These are phyloP conservation scores for Regulus satrapa DNA, from an alignment of 2,113 vertebrate species.

Conservation along the genomic window DNA sequence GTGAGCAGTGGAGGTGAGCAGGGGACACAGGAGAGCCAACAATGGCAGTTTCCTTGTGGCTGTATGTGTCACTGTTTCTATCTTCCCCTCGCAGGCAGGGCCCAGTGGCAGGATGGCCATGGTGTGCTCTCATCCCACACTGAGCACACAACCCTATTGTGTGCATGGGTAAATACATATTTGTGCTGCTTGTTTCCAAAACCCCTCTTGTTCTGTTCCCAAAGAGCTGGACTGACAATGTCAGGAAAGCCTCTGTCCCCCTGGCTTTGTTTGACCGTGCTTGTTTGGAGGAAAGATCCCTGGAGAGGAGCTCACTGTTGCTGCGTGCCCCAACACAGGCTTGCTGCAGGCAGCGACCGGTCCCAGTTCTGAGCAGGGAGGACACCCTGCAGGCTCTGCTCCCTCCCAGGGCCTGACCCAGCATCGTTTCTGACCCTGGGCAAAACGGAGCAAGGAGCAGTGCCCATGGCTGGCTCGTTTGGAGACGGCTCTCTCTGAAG, in stretches of 20 bases:
- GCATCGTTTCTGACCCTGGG: rapidly evolving
- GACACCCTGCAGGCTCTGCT: background rate
- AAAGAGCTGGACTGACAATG: background rate
- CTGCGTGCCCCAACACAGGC: rapidly evolving
- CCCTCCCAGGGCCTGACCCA: background rate
- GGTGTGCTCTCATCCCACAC: background rate
- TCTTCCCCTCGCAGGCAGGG: background rate
- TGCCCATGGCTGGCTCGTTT: rapidly evolving
- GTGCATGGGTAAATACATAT: background rate
- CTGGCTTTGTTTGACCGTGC: background rate
- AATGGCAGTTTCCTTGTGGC: rapidly evolving
- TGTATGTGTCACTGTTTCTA: background rate
- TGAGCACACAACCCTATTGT: background rate
- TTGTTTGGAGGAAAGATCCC: conserved; percentile 9
- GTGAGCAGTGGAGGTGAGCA: background rate
- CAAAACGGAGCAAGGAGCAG: background rate
- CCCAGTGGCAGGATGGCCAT: rapidly evolving
- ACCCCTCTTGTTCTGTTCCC: background rate
- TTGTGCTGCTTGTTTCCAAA: conserved; percentile 8
- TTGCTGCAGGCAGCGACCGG: background rate
- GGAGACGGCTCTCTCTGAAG: background rate
- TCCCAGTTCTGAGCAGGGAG: background rate
- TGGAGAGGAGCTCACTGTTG: background rate
- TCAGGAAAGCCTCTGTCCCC: background rate
- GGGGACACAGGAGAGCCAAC: rapidly evolving